Percentiles rank a stretch among this genome's conserved stretches.
Conservation (phyloP, 2,113 vertebrate species). For the Triplophysa dalaica region DNA sequence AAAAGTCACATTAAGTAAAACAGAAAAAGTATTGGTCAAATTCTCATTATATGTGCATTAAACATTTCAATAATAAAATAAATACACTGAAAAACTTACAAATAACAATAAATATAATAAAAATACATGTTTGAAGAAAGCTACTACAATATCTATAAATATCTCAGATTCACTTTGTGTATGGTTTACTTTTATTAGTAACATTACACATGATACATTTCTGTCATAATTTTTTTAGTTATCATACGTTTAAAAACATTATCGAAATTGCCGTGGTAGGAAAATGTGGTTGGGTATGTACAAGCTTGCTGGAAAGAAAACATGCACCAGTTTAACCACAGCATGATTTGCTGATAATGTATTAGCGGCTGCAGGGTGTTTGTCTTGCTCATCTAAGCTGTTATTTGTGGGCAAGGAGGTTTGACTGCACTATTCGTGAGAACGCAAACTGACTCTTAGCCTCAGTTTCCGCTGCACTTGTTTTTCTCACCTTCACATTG, state of each 20-base stretch:
- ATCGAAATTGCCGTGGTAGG: constrained; percentile 28
- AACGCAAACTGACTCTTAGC: constrained; percentile 8
- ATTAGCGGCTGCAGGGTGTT: constrained; percentile 39
- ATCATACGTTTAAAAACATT: not conserved
- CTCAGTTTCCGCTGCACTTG: constrained; percentile 16
- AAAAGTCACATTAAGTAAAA: not conserved
- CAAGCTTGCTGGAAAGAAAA: constrained; percentile 33
- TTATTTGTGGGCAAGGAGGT: constrained; percentile 10
- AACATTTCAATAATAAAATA: not conserved
- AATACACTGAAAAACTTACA: not conserved
- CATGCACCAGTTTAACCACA: constrained; percentile 32
- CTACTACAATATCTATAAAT: not conserved
- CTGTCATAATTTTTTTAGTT: not conserved
- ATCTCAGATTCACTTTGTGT: not conserved
- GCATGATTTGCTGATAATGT: constrained; percentile 30
- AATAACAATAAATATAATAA: not conserved
- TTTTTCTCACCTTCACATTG: not conserved
- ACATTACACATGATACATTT: not conserved
- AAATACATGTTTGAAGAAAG: no score
- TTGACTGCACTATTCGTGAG: constrained; percentile 2
- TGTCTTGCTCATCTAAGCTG: constrained; percentile 15
- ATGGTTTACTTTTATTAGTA: not conserved
- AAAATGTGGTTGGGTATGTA: constrained; percentile 43
- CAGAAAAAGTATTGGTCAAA: not conserved
- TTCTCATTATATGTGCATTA: not conserved